Evolutionary conservation across 2,797 vertebrate species (phyloP).

Genomic region (Lepus oiostolus): DNA sequence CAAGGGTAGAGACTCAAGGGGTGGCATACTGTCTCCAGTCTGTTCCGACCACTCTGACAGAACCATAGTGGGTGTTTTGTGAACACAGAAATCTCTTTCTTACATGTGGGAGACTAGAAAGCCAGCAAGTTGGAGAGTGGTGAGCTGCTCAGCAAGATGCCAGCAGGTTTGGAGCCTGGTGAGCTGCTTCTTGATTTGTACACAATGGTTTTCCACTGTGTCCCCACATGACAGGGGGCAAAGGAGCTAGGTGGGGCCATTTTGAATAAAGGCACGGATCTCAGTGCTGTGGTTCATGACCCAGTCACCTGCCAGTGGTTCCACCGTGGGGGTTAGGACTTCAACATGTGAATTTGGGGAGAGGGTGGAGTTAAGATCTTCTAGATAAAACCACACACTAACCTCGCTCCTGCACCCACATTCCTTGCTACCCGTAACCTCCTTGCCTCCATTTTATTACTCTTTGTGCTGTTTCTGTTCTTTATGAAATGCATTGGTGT

Average conservation of each 20-base stretch:
- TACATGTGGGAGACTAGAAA: background rate
- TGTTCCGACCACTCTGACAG: too few relatives aligned
- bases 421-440: background rate
- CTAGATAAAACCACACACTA: background rate
- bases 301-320: background rate
- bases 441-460: background rate
- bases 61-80: background rate
- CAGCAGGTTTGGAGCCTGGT: background rate
- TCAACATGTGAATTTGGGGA: background rate
- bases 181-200: background rate
- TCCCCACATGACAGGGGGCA: background rate
- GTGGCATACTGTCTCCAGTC: background rate
- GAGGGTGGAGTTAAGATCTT: background rate
- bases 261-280: background rate
- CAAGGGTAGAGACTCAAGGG: background rate
- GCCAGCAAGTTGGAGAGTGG: background rate
- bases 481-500: background rate
- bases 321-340: too few relatives aligned
- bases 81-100: background rate
- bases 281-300: background rate
- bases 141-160: background rate
- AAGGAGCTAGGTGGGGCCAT: background rate
- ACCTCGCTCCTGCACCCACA: background rate
- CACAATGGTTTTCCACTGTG: background rate
- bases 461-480: background rate